Evolutionary conservation across 2,888 invertebrate genomes (phyloP), one percentile per base, ranked within the genome.

Genomic region (Watsonalla cultraria): DNA sequence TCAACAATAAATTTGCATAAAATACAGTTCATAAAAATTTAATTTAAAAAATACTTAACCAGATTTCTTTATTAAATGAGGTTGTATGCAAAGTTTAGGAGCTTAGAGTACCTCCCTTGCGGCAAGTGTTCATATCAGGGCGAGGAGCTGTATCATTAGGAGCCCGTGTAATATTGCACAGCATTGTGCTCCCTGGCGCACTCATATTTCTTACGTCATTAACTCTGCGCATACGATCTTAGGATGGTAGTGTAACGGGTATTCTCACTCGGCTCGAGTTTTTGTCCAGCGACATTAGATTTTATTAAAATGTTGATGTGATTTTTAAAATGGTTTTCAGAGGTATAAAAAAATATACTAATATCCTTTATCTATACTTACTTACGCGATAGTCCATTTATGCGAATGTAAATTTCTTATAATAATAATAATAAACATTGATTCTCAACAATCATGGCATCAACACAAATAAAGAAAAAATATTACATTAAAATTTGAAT

Each of bases 181-280:
- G 67, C 66, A 77, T 76, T 75, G 78, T 74, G 64, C 60, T 60
- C 61, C 60, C 60, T 57, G 60, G 66, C 60, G 67, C 59, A 75
- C 80, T 86, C 82, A 79, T 82, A 82, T 86, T 86, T 82, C 84
- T 84, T 82, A 78, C 82, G 76, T 85, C 86, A 84, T 85, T 86
- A 86, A 78, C 66, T 72, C 65, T 64, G 70, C 72, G 69, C 69
- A 66, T 65, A 65, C 56, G 55, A 55, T 56, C 49, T 55, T 46
- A 49, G 48, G 46, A 48, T 34, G 11, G 7, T 8, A 42, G 11
- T 42, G 11, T 11, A 42, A 5, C 11, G 42, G 11, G 8, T 37
- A 7, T 37, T 37, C 6, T 37, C 37, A 37, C 6, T 47, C 34
- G 33, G 33, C 9, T 11, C 5, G 9, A 15, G 50, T 56, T 33